These are phyloP conservation scores for Pao palembangensis DNA, from an alignment of 2,113 vertebrate species.

Conservation along the genomic window DNA sequence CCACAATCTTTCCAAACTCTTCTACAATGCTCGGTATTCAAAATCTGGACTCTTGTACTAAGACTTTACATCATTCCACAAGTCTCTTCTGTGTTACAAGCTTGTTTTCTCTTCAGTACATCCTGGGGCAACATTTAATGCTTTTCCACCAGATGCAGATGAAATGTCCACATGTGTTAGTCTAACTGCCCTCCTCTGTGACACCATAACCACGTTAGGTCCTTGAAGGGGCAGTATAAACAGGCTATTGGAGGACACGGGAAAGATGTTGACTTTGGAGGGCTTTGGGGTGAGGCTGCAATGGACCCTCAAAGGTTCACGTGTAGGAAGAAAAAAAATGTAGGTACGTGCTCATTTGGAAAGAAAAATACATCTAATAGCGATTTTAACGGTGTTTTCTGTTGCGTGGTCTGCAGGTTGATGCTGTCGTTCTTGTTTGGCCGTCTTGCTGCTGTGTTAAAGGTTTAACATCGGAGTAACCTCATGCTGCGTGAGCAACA, in stretches of 20 bases:
- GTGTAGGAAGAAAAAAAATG: slow-evolving; percentile 72
- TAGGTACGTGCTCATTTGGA: slow-evolving; percentile 66
- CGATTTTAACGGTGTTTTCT: neutral
- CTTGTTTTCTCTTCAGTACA: too few species aligned
- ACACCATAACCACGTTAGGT: slow-evolving; percentile 66
- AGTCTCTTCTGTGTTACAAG: too few species aligned
- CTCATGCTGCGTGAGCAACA: too few species aligned
- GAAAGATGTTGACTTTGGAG: slow-evolving; percentile 34
- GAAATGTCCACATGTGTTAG: slow-evolving; percentile 40
- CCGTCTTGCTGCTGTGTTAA: neutral
- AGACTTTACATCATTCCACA: too few species aligned
- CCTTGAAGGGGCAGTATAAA: slow-evolving; percentile 68
- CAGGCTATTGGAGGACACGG: slow-evolving; percentile 43
- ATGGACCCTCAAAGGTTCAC: slow-evolving; percentile 74
- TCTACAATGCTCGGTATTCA: too few species aligned
- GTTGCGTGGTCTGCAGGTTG: neutral
- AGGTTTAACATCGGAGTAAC: neutral
- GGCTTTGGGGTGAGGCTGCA: slow-evolving; percentile 58
- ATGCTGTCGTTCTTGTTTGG: neutral
- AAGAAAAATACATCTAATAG: neutral
- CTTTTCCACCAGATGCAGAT: slow-evolving; percentile 19
- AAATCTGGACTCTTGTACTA: too few species aligned
- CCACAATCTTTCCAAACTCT: slow-evolving; percentile 1
- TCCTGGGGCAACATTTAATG: slow-evolving; percentile 26
- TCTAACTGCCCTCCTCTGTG: slow-evolving; percentile 16